Evolutionary conservation across 1,140 invertebrate genomes (phyloP).

Genomic region (Pinna nobilis): DNA sequence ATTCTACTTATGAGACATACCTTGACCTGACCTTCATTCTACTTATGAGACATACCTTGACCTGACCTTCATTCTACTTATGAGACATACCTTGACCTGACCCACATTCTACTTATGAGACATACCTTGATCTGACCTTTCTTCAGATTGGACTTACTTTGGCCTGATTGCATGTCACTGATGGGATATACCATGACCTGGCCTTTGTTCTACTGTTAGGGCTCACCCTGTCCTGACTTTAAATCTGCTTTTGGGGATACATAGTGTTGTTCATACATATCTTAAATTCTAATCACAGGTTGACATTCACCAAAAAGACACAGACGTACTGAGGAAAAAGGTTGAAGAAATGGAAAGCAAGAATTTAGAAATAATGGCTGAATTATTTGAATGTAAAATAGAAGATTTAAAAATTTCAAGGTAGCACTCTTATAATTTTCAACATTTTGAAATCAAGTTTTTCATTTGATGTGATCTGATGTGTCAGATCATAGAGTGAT

Average conservation of each 20-base stretch:
- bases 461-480: background rate
- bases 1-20: too few species aligned
- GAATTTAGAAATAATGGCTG: conserved; percentile 71
- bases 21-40: too few species aligned
- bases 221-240: background rate
- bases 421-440: conserved; percentile 45
- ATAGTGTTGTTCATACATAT: background rate
- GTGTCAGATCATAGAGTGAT: background rate
- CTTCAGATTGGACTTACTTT: too few species aligned
- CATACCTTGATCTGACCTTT: too few species aligned
- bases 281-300: too few species aligned
- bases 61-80: too few species aligned
- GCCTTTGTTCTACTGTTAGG: too few species aligned
- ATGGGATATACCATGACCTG: too few species aligned
- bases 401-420: conserved; percentile 73
- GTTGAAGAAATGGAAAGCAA: conserved; percentile 68
- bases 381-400: conserved; percentile 72
- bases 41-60: too few species aligned
- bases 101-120: too few species aligned
- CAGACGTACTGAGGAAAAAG: conserved; percentile 52
- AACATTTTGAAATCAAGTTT: background rate
- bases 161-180: too few species aligned
- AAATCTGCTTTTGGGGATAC: background rate
- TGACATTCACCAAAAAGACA: conserved; percentile 65
- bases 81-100: too few species aligned